Percentiles rank a stretch among this genome's conserved stretches.
Conservation (phyloP, 1,140 invertebrate genomes). For the Zaprionus capensis region DNA sequence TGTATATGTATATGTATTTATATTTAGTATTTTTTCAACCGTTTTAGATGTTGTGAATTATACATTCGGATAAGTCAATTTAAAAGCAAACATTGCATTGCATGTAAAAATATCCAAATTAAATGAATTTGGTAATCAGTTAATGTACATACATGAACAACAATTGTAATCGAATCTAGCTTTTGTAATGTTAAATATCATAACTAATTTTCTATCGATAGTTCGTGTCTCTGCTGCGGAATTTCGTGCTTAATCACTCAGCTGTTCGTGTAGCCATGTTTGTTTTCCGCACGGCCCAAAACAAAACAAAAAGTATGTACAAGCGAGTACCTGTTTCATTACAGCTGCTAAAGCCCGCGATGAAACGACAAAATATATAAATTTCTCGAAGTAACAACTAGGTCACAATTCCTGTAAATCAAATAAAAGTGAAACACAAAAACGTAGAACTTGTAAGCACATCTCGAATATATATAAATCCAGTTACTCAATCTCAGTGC, state of each 20-base stretch:
- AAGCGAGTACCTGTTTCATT: slow-evolving; percentile 41
- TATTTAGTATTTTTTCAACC: too few relatives aligned
- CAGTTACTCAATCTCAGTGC: slow-evolving; percentile 56
- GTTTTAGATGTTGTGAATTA: too few relatives aligned
- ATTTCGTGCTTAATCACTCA: slow-evolving; percentile 15
- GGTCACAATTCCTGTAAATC: slow-evolving; percentile 26
- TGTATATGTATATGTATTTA: too few relatives aligned
- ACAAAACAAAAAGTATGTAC: slow-evolving; percentile 48
- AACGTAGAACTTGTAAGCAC: slow-evolving; percentile 45
- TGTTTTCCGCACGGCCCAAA: slow-evolving; percentile 53
- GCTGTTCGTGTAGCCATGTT: slow-evolving; percentile 50
- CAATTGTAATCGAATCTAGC: too few relatives aligned
- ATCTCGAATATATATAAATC: slow-evolving; percentile 50
- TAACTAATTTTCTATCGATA: slow-evolving; percentile 12
- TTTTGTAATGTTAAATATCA: neutral
- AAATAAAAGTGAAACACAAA: slow-evolving; percentile 33
- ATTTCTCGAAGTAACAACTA: slow-evolving; percentile 30
- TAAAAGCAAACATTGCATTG: too few relatives aligned
- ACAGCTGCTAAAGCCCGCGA: slow-evolving; percentile 31
- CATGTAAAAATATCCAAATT: too few relatives aligned
- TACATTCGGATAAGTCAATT: too few relatives aligned
- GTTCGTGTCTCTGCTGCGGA: neutral
- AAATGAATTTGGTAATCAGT: too few relatives aligned
- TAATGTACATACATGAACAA: too few relatives aligned
- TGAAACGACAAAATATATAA: slow-evolving; percentile 21